A percentile compares a stretch with the other conserved stretches of the same genome.
phyloP scores from a whole-genome alignment of 2,797 vertebrate species.

The Dermochelys coriacea region DNA sequence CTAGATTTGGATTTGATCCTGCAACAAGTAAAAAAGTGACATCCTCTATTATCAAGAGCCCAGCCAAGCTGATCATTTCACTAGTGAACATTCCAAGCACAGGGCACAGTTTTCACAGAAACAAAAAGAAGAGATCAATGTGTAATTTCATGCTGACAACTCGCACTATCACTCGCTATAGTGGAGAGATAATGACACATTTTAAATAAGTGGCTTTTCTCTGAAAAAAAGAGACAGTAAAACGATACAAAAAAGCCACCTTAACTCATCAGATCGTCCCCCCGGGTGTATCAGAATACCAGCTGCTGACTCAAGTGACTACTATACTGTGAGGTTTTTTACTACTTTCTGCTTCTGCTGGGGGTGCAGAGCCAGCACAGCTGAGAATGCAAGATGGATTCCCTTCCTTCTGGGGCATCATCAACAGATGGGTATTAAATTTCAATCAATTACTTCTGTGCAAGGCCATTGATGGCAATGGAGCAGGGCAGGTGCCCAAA shows the following conservation, averaged over 20 bases:
- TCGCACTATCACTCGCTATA: not conserved
- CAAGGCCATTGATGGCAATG: not conserved
- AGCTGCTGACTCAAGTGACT: not conserved
- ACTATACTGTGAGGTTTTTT: not conserved
- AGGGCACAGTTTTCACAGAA: not conserved
- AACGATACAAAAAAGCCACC: not conserved
- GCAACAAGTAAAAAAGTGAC: not conserved
- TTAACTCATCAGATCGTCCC: not conserved
- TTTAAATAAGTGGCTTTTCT: not conserved
- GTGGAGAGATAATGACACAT: not conserved
- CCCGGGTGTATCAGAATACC: not conserved
- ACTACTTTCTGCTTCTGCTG: not conserved
- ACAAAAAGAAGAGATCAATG: not conserved
- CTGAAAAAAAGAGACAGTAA: not conserved
- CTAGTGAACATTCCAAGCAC: not conserved
- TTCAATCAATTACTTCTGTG: not conserved
- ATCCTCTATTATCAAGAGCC: not conserved
- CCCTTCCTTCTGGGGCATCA: not conserved
- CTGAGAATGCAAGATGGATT: not conserved
- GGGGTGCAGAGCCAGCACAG: not conserved
- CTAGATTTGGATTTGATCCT: not conserved
- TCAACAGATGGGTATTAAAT: not conserved
- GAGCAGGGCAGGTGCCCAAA: not conserved
- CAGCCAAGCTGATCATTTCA: not conserved
- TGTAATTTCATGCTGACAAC: not conserved